A percentile compares a stretch with the other conserved stretches of the same genome.
phyloP scores from a whole-genome alignment of 2,113 vertebrate genomes.

The Stictonetta naevosa region DNA sequence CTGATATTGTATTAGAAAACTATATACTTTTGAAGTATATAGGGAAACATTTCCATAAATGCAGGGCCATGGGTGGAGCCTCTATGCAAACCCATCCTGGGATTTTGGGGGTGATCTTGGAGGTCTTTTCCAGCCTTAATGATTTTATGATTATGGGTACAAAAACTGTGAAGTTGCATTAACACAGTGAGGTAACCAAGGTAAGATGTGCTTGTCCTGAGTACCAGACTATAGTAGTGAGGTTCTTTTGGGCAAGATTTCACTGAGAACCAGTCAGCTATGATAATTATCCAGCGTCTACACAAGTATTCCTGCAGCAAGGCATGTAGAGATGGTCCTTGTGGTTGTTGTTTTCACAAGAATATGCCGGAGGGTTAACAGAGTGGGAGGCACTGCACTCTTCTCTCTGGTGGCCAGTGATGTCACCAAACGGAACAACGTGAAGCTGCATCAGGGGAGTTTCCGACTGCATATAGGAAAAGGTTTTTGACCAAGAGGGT shows the following conservation, averaged over 20 bases:
- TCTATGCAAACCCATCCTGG: accelerated
- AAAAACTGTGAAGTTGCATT: not conserved
- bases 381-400: not conserved
- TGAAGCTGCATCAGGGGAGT: not conserved
- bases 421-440: not conserved
- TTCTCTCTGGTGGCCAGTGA: not conserved
- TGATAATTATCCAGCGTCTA: not conserved
- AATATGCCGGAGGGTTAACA: not conserved
- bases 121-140: too few relatives aligned
- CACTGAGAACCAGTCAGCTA: not conserved
- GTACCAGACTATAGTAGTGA: not conserved
- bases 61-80: not conserved
- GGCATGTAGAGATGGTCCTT: not conserved
- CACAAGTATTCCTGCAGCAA: not conserved
- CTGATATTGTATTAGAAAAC: not conserved
- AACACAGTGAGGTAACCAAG: not conserved
- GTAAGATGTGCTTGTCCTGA: not conserved
- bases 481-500: not conserved
- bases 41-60: not conserved
- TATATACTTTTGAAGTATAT: not conserved
- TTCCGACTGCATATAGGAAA: not conserved
- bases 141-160: not conserved
- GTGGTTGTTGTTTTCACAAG: not conserved
- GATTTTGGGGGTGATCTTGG: too few relatives aligned
- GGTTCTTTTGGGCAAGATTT: not conserved